Evolutionary conservation across 2,888 invertebrate genomes (phyloP).

Genomic region (Corythucha ciliata): DNA sequence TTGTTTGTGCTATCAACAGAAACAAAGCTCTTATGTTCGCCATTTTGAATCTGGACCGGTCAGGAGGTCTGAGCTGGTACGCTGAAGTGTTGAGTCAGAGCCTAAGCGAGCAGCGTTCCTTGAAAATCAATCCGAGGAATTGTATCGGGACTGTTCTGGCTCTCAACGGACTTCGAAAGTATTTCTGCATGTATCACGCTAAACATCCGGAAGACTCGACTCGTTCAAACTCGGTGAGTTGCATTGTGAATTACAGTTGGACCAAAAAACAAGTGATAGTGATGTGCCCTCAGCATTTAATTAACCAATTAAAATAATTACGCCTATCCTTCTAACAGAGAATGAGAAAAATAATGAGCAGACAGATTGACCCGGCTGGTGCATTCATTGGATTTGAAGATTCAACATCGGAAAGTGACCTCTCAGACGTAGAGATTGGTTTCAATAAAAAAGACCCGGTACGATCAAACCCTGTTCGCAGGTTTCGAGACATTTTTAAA

Average conservation of each 20-base stretch:
- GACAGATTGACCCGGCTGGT: constrained; percentile 58
- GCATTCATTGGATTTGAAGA: constrained; percentile 79
- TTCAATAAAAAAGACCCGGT: no score
- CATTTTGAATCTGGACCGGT: constrained; percentile 79
- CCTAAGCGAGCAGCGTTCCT: constrained; percentile 67
- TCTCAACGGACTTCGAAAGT: constrained; percentile 91
- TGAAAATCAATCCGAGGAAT: constrained; percentile 89
- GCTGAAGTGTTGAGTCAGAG: constrained; percentile 78
- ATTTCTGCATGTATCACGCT: constrained; percentile 98
- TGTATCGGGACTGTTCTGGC: constrained; percentile 94
- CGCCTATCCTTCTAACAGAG: constrained; percentile 45
- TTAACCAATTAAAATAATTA: background rate
- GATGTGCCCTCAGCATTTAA: background rate
- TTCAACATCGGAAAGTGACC: constrained; percentile 46
- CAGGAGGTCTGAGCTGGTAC: constrained; percentile 74
- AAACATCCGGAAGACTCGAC: constrained; percentile 72
- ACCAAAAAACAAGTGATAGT: background rate
- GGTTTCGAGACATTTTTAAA: no score
- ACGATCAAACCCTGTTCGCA: no score
- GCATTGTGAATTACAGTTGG: constrained; percentile 1
- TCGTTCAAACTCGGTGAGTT: constrained; percentile 45
- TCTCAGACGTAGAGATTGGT: constrained; percentile 43
- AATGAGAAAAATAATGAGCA: constrained; percentile 56
- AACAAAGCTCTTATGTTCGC: constrained; percentile 95
- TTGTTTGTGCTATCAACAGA: constrained; percentile 44